Evolutionary conservation across 1,140 invertebrate genomes (phyloP), one percentile per base, ranked within the genome.

Genomic region (Drosophila sucinea): DNA sequence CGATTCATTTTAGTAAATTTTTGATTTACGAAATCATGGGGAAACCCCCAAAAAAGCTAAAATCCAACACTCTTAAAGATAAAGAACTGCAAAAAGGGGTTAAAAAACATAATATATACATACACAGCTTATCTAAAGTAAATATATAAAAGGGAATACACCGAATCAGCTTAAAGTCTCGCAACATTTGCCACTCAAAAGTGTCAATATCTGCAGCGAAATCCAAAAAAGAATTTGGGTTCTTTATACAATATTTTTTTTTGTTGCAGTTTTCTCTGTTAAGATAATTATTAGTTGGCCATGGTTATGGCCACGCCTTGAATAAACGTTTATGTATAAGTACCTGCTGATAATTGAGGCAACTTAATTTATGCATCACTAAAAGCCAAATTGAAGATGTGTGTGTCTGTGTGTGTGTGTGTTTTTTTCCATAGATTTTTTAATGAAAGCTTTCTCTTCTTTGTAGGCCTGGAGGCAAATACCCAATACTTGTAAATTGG

Each of bases 371-470:
- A 75, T 63, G 57, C 73, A 71, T 32, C 40, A 65, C 74, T 61
- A 23, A 61, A 35, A 61, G 23, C 67, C 61, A 55, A 60, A 56
- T 65, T 71, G 33, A 57, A 70, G 73, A 55, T 54, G 47, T 40
- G 10, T 30, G 17, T 30, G 30, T 30, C 1, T 30, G 2, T 30
- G 2, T 30, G 17, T 30, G 30, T 30, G 30, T 30, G 2, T 30
- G 2, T 30, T 30, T n/a, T 10, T 51, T 60, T n/a, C 51, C 58
- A 68, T 63, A 68, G 55, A 73, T 81, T 81, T 85, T 68, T 55
- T 17, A 17, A 75, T 65, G 66, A 38, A 38, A 78, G 83, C 83
- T 86, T 87, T 87, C 83, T 89, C 80, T 69, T 60, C 30, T 54
- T 79, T 77, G 27, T 54, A 87, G 83, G 81, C 81, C 80, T 65